Conservation (phyloP, 2,113 vertebrate genomes). For the Heterocephalus glaber region DNA sequence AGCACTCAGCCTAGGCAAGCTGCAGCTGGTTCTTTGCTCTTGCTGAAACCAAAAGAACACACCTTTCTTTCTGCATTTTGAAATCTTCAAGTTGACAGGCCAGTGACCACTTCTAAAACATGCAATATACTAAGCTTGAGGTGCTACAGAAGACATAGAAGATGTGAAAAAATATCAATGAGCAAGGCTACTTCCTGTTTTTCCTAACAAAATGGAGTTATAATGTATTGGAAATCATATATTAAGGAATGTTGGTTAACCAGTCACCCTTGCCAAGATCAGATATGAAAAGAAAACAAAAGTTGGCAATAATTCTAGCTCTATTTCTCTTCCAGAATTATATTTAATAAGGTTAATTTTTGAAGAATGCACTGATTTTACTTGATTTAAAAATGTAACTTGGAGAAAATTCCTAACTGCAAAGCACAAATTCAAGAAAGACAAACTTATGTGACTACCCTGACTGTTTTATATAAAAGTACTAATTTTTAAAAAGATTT, state of each 20-base stretch:
- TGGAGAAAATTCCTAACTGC: constrained; percentile 21
- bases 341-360: constrained; percentile 65
- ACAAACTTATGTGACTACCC: neutral
- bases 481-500: neutral
- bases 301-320: constrained; percentile 59
- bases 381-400: constrained; percentile 33
- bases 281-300: constrained; percentile 75
- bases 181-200: constrained; percentile 68
- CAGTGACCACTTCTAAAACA: constrained; percentile 43
- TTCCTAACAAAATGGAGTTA: constrained; percentile 63
- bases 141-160: neutral
- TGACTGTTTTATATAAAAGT: neutral
- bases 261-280: constrained; percentile 67
- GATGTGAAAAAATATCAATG: constrained; percentile 5
- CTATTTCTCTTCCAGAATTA: constrained; percentile 61
- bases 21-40: constrained; percentile 51
- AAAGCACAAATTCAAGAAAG: neutral
- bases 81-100: constrained; percentile 33
- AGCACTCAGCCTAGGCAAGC: constrained; percentile 58
- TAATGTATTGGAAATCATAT: constrained; percentile 58
- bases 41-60: constrained; percentile 54
- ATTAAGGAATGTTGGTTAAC: constrained; percentile 67
- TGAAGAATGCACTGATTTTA: constrained; percentile 65
- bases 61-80: constrained; percentile 60
- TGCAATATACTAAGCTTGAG: neutral